Base-by-base conservation (phyloP, 2,113 vertebrate genomes). In the Corydoras sp. region DNA sequence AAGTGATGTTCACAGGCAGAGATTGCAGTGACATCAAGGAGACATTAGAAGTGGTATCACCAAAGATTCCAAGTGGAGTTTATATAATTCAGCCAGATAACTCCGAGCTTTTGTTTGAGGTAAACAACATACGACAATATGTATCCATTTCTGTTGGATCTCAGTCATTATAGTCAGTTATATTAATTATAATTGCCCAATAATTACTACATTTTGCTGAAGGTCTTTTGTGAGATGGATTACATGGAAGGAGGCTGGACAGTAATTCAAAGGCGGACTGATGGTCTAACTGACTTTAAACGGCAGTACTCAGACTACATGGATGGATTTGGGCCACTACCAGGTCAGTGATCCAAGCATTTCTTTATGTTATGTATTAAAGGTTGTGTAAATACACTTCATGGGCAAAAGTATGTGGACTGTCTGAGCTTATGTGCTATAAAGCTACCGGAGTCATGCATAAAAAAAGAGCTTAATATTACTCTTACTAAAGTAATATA, bases 181-280 rank as follows among this genome's bases (percentile, higher is more conserved):
- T 31, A 10, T 3, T 49, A 65, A 3, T 10, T 3, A 15, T 71
- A n/a, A 4, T 60, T 62, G 30, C 49, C 18, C 51, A 62, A 54
- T n/a, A 67, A 11, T 65, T 12, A 50, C 30, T 10, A n/a, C n/a
- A 14, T 55, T 3, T 49, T n/a, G 31, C 3, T 62, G 32, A 35
- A 98, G 95, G 94, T 94, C 30, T 92, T 96, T 79, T 96, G 95
- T 84, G 94, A 95, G 80, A 96, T 97, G 95, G 93, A 96, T 81
- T 94, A 93, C 75, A 93, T 90, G 94, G 93, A 91, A 79, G 93
- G 94, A 5, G 94, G 94, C 51, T 96, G 95, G 93, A 95, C 93
- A 0, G 90, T 95, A 73, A 82, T 95, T 82, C 94, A 97, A 72
- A 92, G 90, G 79, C 91, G 95, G 82, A 88, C 82, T 4, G 90